Percentiles rank a stretch among this genome's conserved stretches.
phyloP scores from a whole-genome alignment of 1,140 invertebrate genomes.

The Hyles euphorbiae region DNA sequence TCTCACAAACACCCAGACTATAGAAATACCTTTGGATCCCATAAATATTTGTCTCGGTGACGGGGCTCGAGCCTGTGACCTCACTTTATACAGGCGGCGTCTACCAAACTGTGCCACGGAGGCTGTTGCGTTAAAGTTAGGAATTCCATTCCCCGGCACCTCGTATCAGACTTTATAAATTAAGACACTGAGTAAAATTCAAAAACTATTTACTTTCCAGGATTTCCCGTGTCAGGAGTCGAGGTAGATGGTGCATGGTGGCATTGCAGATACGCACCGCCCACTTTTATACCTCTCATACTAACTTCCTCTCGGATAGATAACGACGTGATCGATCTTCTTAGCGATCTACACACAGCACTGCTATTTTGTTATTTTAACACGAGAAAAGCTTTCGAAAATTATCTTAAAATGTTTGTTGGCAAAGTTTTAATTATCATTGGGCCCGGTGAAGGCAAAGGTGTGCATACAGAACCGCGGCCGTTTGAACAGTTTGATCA shows the following conservation, averaged over 20 bases:
- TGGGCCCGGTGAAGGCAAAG: constrained; percentile 79
- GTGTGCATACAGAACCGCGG: constrained; percentile 81
- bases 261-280: constrained; percentile 69
- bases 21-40: too few relatives aligned
- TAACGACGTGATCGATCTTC: constrained; percentile 26
- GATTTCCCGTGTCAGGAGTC: constrained; percentile 51
- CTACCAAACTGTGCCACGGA: too few relatives aligned
- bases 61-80: too few relatives aligned
- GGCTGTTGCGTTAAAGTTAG: too few relatives aligned
- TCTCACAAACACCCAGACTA: too few relatives aligned
- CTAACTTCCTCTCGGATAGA: constrained; percentile 49
- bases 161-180: too few relatives aligned
- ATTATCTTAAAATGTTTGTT: constrained; percentile 79
- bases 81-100: too few relatives aligned
- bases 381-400: constrained; percentile 78
- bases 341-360: constrained; percentile 54
- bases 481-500: constrained; percentile 76
- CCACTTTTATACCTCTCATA: constrained; percentile 64
- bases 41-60: too few relatives aligned
- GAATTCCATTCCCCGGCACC: too few relatives aligned
- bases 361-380: constrained; percentile 88
- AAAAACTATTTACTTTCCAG: constrained; percentile 29
- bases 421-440: constrained; percentile 82
- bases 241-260: constrained; percentile 74
- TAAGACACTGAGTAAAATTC: neutral